These are phyloP conservation scores for Netelia inedita DNA, from an alignment of 2,888 invertebrate genomes.

Conservation along the genomic window DNA sequence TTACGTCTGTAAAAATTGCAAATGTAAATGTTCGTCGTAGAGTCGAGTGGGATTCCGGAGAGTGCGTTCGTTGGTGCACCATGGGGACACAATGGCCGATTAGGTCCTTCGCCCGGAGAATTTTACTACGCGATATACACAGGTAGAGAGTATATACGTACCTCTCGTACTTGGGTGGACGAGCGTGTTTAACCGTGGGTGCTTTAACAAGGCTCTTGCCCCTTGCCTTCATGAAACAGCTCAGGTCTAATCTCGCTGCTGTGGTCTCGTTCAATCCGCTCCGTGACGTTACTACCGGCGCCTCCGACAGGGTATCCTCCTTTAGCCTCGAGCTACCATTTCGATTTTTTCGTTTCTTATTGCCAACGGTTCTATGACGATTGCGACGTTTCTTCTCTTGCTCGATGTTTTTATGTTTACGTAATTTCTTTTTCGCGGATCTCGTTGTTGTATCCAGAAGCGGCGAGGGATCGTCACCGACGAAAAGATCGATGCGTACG, in stretches of 20 bases:
- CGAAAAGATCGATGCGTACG: constrained; percentile 72
- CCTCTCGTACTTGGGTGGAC: constrained; percentile 78
- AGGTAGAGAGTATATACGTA: constrained; percentile 65
- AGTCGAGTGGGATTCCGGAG: neutral
- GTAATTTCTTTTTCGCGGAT: constrained; percentile 64
- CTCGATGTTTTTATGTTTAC: constrained; percentile 67
- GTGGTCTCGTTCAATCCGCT: constrained; percentile 78
- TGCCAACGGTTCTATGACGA: constrained; percentile 67
- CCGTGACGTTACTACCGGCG: constrained; percentile 61
- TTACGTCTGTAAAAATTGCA: constrained; percentile 73
- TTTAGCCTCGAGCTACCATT: constrained; percentile 57
- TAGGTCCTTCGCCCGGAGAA: neutral
- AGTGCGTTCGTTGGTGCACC: constrained; percentile 12
- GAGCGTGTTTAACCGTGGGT: constrained; percentile 77
- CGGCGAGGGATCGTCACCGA: constrained; percentile 74
- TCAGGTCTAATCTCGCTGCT: constrained; percentile 78
- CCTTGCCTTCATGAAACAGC: constrained; percentile 76
- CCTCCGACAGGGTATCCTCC: constrained; percentile 71
- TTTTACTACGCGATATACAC: neutral
- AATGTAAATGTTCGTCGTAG: neutral
- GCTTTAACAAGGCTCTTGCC: constrained; percentile 78
- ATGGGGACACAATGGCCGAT: constrained; percentile 32
- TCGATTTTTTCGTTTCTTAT: constrained; percentile 64
- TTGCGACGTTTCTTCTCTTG: constrained; percentile 76
- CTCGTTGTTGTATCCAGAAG: constrained; percentile 21